Evolutionary conservation across 2,888 invertebrate genomes (phyloP), one percentile per base, ranked within the genome.

Genomic region (Netelia fuscicornis): DNA sequence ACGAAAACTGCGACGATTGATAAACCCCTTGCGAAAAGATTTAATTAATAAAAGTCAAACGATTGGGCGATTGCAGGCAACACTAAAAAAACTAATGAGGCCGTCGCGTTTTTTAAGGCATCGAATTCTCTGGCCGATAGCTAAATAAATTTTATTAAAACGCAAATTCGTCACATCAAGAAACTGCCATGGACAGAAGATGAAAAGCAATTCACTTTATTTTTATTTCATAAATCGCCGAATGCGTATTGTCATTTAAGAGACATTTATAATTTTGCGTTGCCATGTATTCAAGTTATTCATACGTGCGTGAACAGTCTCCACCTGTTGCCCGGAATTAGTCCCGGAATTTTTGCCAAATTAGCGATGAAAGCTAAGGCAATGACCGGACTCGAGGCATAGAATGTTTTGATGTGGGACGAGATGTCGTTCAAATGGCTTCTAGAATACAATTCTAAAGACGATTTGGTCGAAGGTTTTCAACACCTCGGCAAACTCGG

Each of bases 171-270:
- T 71, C 87, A 88, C 65, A 68, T 77, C 70, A 86, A 84, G 74
- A 77, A 83, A 72, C 56, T 64, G 10, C 72, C 81, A 2, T 91
- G 90, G 90, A 67, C 78, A n/a, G 68, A 76, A n/a, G 83, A 87
- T 20, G 90, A 91, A 85, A 89, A 88, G 84, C 83, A 89, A 65
- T 85, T 89, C 72, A 88, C 90, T 52, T 58, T 91, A 10, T 84
- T 86, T 23, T 74, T 91, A 60, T 91, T 83, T 87, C 89, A 91
- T 79, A 89, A 86, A 86, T 91, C 91, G 2, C 91, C 91, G 6
- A 78, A 86, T 17, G 84, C 88, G 2, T 92, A 91, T 78, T 72
- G 62, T 37, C 89, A 83, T 80, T 71, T 90, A 30, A 56, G 84
- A 42, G 84, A 84, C n/a, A 86, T 84, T 17, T 82, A 88, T 77